A percentile compares a stretch with the other conserved stretches of the same genome.
These are phyloP conservation scores for Hystrix cristata DNA, from an alignment of 2,113 vertebrate genomes.

Conservation along the genomic window DNA sequence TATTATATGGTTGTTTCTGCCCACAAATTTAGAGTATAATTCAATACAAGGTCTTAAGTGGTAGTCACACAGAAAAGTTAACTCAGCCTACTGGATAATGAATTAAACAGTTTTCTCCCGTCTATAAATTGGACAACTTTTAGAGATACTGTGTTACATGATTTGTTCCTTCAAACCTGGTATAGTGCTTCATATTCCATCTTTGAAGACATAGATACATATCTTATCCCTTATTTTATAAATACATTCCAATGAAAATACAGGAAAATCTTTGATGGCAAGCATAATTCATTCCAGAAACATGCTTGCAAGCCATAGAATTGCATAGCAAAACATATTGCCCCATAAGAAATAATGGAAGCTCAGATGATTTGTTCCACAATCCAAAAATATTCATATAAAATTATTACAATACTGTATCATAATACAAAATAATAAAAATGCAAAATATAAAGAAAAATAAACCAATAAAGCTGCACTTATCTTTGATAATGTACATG, in stretches of 20 bases:
- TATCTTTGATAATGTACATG: too few relatives aligned
- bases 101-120: neutral
- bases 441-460: too few relatives aligned
- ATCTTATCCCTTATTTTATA: neutral
- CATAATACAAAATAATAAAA: too few relatives aligned
- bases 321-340: too few relatives aligned
- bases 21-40: neutral
- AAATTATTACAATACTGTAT: too few relatives aligned
- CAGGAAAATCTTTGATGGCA: too few relatives aligned
- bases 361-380: too few relatives aligned
- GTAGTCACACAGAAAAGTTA: rapidly evolving
- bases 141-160: neutral
- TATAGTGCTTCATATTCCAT: neutral
- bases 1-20: neutral
- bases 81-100: neutral
- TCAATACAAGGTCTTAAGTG: neutral
- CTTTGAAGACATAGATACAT: neutral
- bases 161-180: neutral
- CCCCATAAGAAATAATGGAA: too few relatives aligned
- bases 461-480: too few relatives aligned
- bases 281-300: too few relatives aligned
- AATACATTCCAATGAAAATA: neutral
- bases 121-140: neutral
- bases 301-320: too few relatives aligned
- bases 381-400: too few relatives aligned